phyloP scores from a whole-genome alignment of 2,888 invertebrate genomes.

The Cephus spinipes region DNA sequence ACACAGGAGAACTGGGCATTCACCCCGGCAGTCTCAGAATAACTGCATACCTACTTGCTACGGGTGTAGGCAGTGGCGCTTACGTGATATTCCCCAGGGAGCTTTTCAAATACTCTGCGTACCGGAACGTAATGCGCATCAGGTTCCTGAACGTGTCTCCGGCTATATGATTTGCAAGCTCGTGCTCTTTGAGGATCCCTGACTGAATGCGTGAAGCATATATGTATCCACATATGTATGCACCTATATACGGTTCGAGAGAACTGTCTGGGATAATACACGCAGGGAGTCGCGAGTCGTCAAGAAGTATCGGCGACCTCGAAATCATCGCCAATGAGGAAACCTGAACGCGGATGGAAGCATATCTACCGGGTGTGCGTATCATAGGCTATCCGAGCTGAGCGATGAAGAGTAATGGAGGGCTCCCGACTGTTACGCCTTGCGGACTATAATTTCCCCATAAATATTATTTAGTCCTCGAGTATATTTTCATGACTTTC shows the following conservation, averaged over 20 bases:
- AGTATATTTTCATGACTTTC: background rate
- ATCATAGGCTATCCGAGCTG: background rate
- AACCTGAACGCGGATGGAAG: background rate
- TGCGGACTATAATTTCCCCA: background rate
- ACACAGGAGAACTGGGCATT: conserved; percentile 48
- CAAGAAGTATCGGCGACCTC: conserved; percentile 28
- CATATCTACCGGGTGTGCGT: background rate
- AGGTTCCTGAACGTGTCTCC: background rate
- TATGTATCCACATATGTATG: background rate
- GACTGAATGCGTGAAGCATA: background rate
- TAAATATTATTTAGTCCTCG: background rate
- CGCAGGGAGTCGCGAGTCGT: conserved; percentile 27
- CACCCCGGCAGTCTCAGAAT: conserved; percentile 62
- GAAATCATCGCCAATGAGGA: conserved; percentile 12
- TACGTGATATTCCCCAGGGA: conserved; percentile 33
- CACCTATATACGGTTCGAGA: background rate
- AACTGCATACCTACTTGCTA: conserved; percentile 59
- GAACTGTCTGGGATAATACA: conserved; percentile 34
- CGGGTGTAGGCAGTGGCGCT: conserved; percentile 48
- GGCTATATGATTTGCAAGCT: background rate
- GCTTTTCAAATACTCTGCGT: conserved; percentile 6
- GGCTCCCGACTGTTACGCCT: background rate
- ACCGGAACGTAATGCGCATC: background rate
- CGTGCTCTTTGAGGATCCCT: conserved; percentile 22
- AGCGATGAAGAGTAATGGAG: background rate